Evolutionary conservation across 1,140 invertebrate species (phyloP), one percentile per base, ranked within the genome.

Genomic region (Copidosoma floridanum): DNA sequence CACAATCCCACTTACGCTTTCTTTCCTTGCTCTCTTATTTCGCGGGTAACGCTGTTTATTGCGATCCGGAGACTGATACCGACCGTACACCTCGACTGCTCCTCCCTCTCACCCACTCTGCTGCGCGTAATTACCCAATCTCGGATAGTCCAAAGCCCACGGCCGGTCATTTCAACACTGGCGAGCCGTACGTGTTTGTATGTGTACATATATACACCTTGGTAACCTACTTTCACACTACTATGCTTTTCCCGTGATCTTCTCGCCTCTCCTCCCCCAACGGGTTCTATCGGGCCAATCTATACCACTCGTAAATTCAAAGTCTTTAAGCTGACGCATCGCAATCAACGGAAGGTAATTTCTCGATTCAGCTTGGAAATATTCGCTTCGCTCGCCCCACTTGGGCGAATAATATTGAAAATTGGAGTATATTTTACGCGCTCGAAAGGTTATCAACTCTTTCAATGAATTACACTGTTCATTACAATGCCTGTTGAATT

Each of bases 301-400:
- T 43, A 26, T 20, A 11, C 38, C 32, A 54, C 52, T 44, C 52
- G 52, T 54, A 54, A 54, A 54, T 54, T 54, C 37, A 29, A 54
- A 41, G 14, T 54, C n/a, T 43, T 23, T 38, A 14, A 14, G 21
- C 38, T 43, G 40, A 54, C 52, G 52, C 52, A 54, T 54, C 24
- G 52, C 40, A 43, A 54, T 54, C 52, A 54, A 43, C 52, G 26
- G 16, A 5, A 29, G 52, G 43, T 44, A 41, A 29, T 29, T 54
- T 26, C n/a, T 11, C 21, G n/a, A n/a, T n/a, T n/a, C n/a, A n/a
- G n/a, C n/a, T n/a, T n/a, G n/a, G n/a, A n/a, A n/a, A n/a, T n/a
- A n/a, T n/a, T n/a, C n/a, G n/a, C 16, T 3, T 43, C 12, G n/a
- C 4, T 43, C 4, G n/a, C 12, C 16, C 4, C 20, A 21, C 11